Evolutionary conservation across 1,140 invertebrate genomes (phyloP).

Genomic region (Hyphantria cunea): DNA sequence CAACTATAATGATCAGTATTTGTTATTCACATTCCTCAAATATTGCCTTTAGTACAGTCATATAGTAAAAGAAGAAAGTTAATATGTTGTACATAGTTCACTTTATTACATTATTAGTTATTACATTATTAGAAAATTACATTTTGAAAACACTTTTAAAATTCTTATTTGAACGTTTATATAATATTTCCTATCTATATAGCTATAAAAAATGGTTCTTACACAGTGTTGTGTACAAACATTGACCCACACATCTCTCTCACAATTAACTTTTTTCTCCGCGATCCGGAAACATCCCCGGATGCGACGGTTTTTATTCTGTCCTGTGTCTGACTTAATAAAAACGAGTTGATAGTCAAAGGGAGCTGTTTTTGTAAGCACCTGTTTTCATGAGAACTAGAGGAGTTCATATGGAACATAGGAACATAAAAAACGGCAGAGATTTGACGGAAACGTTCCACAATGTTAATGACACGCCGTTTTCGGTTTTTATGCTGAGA

Average conservation of each 20-base stretch:
- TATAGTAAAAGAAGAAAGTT: too few species aligned
- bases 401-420: conserved; percentile 19
- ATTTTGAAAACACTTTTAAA: too few species aligned
- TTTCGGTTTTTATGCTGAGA: conserved; percentile 1
- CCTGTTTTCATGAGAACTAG: conserved; percentile 65
- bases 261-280: conserved; percentile 45
- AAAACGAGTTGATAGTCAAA: conserved; percentile 66
- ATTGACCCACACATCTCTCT: conserved; percentile 57
- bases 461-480: not conserved
- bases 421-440: conserved; percentile 7
- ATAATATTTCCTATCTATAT: not conserved
- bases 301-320: conserved; percentile 56
- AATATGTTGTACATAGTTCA: too few species aligned
- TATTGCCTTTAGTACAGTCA: too few species aligned
- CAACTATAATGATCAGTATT: too few species aligned
- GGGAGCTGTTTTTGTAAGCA: conserved; percentile 64
- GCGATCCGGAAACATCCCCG: conserved; percentile 67
- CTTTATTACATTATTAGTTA: too few species aligned
- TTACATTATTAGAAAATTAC: too few species aligned
- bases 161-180: too few species aligned
- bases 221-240: conserved; percentile 45
- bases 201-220: conserved; percentile 26
- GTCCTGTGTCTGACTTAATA: conserved; percentile 38
- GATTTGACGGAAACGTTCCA: conserved; percentile 5
- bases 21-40: too few species aligned